These are phyloP conservation scores for Diaphora mendica DNA, from an alignment of 2,888 invertebrate species.

Conservation along the genomic window DNA sequence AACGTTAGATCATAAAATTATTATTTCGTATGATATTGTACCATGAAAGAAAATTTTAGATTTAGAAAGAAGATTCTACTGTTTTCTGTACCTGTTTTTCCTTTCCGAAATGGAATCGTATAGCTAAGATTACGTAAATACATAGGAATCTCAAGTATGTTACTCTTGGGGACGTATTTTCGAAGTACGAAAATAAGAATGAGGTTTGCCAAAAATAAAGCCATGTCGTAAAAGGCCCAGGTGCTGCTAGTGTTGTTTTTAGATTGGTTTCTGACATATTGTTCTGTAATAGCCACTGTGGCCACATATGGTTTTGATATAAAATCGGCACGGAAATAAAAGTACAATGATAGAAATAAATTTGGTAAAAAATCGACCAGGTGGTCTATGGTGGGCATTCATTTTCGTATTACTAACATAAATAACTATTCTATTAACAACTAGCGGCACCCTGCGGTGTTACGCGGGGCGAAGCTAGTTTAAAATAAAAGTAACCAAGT, in stretches of 20 bases:
- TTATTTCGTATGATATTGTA: background rate
- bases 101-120: constrained; percentile 8
- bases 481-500: no score
- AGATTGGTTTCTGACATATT: constrained; percentile 19
- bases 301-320: background rate
- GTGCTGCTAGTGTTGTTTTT: constrained; percentile 5
- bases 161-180: background rate
- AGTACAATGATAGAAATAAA: background rate
- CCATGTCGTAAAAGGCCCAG: constrained; percentile 21
- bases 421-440: no score
- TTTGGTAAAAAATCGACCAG: no score
- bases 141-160: background rate
- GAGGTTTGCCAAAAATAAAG: constrained; percentile 17
- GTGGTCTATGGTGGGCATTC: no score
- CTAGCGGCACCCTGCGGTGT: no score
- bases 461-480: no score
- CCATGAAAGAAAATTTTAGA: background rate
- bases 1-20: background rate
- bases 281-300: background rate
- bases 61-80: no score
- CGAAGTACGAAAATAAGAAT: constrained; percentile 15
- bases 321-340: background rate
- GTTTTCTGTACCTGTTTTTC: constrained; percentile 7
- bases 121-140: constrained; percentile 9
- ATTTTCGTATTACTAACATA: no score